A percentile compares a stretch with the other conserved stretches of the same genome.
phyloP scores from a whole-genome alignment of 1,140 invertebrate genomes.

The Drosophila parvula region DNA sequence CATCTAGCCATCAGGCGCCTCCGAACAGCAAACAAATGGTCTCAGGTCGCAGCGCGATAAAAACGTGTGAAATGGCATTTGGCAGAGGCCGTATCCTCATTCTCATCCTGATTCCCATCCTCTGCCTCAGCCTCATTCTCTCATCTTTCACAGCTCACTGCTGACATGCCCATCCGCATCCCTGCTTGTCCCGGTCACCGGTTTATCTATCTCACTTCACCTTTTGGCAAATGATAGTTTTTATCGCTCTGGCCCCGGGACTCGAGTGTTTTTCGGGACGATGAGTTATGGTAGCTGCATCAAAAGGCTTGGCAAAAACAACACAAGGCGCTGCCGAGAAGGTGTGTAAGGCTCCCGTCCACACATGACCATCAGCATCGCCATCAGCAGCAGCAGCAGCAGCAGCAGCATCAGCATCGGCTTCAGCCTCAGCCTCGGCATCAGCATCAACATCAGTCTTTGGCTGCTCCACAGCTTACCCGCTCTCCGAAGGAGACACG shows the following conservation, averaged over 20 bases:
- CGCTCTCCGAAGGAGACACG: conserved; percentile 17
- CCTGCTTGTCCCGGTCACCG: conserved; percentile 16
- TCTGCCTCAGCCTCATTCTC: neutral
- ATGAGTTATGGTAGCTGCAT: conserved; percentile 79
- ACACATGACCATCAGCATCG: conserved; percentile 62
- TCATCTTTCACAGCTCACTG: conserved; percentile 9
- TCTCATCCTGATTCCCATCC: neutral
- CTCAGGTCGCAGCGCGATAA: conserved; percentile 58
- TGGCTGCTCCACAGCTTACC: conserved; percentile 33
- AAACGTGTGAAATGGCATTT: conserved; percentile 79
- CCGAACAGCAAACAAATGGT: conserved; percentile 70
- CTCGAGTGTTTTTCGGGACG: conserved; percentile 59
- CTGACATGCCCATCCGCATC: conserved; percentile 28
- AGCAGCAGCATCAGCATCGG: conserved; percentile 45
- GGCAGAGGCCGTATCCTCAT: conserved; percentile 48
- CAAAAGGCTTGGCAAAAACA: conserved; percentile 66
- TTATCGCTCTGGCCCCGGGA: conserved; percentile 59
- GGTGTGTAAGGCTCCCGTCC: conserved; percentile 42
- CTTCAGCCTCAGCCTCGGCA: neutral
- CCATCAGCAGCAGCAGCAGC: conserved; percentile 45
- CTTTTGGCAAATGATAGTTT: conserved; percentile 80
- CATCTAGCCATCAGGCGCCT: conserved; percentile 75
- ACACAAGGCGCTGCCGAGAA: conserved; percentile 32
- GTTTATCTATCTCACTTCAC: conserved; percentile 61
- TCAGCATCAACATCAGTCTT: conserved; percentile 65